Evolutionary conservation across 2,888 invertebrate genomes (phyloP).

Genomic region (Tetragnatha montana): DNA sequence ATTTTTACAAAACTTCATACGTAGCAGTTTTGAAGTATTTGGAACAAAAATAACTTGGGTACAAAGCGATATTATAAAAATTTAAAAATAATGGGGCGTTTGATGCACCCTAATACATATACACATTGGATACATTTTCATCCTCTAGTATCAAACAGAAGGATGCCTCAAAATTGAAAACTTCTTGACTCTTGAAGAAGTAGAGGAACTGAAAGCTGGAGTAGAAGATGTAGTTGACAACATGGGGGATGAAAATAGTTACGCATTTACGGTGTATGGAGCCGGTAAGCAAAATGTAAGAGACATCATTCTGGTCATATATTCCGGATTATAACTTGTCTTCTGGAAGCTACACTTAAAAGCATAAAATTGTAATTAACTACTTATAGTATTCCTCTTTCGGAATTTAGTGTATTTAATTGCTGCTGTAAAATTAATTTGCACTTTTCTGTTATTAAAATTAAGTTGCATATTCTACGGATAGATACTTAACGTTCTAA

Average conservation of each 20-base stretch:
- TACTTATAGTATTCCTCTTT: not conserved
- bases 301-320: not conserved
- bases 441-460: not conserved
- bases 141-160: conserved; percentile 9
- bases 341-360: not conserved
- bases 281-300: conserved; percentile 25
- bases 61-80: too few species aligned
- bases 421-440: not conserved
- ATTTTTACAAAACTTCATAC: too few species aligned
- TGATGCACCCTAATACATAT: too few species aligned
- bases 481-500: too few species aligned
- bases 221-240: conserved; percentile 19
- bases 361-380: not conserved
- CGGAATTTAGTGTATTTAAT: too few species aligned
- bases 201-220: conserved; percentile 34
- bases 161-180: conserved; percentile 55
- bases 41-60: too few species aligned
- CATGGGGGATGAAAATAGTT: conserved; percentile 20
- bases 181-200: conserved; percentile 34
- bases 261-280: conserved; percentile 40
- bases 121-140: not conserved
- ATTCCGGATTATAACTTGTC: too few species aligned
- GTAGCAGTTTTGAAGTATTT: too few species aligned
- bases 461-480: too few species aligned
- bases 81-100: too few species aligned